phyloP scores from a whole-genome alignment of 2,888 invertebrate genomes.

The Limnephilus lunatus region DNA sequence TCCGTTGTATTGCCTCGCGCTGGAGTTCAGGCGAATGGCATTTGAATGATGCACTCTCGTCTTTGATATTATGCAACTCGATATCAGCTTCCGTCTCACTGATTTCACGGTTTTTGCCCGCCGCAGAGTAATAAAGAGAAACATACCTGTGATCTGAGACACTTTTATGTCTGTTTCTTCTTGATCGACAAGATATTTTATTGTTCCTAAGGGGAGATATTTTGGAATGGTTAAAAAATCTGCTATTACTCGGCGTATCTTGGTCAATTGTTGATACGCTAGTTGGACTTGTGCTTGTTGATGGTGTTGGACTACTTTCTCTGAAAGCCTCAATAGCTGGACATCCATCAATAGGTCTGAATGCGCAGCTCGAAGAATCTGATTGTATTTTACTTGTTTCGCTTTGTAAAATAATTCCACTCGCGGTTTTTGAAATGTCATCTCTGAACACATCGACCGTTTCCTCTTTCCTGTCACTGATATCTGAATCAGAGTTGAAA shows the following conservation, averaged over 20 bases:
- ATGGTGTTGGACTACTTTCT: neutral
- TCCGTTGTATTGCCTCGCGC: neutral
- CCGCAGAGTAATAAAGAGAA: neutral
- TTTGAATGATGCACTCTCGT: constrained; percentile 22
- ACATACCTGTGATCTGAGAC: constrained; percentile 15
- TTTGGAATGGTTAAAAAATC: neutral
- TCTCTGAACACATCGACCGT: neutral
- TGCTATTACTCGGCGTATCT: neutral
- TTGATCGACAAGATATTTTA: constrained; percentile 18
- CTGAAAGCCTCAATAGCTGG: neutral
- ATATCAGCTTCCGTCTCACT: constrained; percentile 11
- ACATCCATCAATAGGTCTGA: constrained; percentile 40
- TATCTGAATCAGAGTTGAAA: constrained; percentile 37
- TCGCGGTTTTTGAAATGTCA: neutral
- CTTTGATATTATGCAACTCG: constrained; percentile 10
- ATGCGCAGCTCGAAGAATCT: constrained; percentile 28
- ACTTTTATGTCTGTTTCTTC: constrained; percentile 27
- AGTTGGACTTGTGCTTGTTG: neutral
- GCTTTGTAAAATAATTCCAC: neutral
- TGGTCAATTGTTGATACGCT: constrained; percentile 6
- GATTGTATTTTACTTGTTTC: constrained; percentile 7
- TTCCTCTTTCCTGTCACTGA: neutral
- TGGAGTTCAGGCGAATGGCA: neutral
- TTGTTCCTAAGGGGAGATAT: constrained; percentile 17
- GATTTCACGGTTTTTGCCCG: neutral